Base-by-base conservation (phyloP, 2,888 invertebrate genomes). In the Amaurobius ferox region DNA sequence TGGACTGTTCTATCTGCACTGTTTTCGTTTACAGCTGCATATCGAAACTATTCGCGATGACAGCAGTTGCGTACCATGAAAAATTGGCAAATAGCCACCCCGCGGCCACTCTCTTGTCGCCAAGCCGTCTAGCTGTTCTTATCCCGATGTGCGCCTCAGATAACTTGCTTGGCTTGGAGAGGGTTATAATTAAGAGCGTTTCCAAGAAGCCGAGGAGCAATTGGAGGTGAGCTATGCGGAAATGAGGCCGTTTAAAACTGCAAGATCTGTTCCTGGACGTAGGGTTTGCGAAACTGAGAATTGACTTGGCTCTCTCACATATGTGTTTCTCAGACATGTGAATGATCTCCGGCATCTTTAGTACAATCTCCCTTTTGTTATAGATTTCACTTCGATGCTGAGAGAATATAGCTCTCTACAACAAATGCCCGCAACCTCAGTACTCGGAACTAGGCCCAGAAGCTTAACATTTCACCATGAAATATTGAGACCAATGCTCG, bases 91-190 rank as follows among this genome's bases (percentile, higher is more conserved):
- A 13, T n/a, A 64, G 71, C 79, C 79, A 79, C 32, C n/a, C 55
- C 40, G 55, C 61, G 32, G 23, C n/a, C 32, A 30, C 19, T 19
- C 29, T 29, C 30, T n/a, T n/a, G 83, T 77, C 83, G 83, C 83
- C 83, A 85, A 28, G 83, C 83, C 30, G 83, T 85, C 83, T 85
- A 66, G 83, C 35, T 64, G 48, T 44, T 55, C 23, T 55, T 19
- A 55, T 19, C 55, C 11, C 11, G 5, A 6, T 55, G 19, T 55
- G 19, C 19, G 23, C 55, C 23, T 2, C 55, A 16, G 55, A 35
- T 35, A 35, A 3, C 11, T 55, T 19, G 16, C 2, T 11, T 11
- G 76, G 70, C 76, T 64, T 1, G 71, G 71, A 83, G 55, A n/a
- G 23, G 2, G 23, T 55, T 55, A 76, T 64, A 29, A 26, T 76